Evolutionary conservation across 2,888 invertebrate genomes (phyloP).

Genomic region (Bombylius discolor): DNA sequence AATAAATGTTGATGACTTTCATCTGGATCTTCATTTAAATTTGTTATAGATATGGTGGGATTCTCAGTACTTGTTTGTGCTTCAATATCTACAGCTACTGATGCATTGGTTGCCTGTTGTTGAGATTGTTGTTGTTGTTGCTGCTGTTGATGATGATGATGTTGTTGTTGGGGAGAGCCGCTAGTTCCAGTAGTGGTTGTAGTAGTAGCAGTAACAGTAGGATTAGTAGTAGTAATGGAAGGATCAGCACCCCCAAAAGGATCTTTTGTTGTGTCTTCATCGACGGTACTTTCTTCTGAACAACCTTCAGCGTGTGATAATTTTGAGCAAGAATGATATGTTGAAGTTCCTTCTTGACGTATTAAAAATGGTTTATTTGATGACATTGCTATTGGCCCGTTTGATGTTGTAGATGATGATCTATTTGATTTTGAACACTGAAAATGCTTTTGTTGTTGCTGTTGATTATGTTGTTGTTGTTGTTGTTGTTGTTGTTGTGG

Average conservation of each 20-base stretch:
- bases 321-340: slow-evolving; percentile 51
- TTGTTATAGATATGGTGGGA: slow-evolving; percentile 42
- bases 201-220: neutral
- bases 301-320: slow-evolving; percentile 59
- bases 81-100: slow-evolving; percentile 24
- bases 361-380: slow-evolving; percentile 66
- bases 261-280: slow-evolving; percentile 46
- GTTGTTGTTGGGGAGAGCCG: neutral
- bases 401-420: slow-evolving; percentile 21
- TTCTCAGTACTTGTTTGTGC: slow-evolving; percentile 42
- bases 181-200: neutral
- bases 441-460: slow-evolving; percentile 16
- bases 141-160: slow-evolving; percentile 13
- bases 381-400: slow-evolving; percentile 33
- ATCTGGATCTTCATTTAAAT: slow-evolving; percentile 22
- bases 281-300: slow-evolving; percentile 63
- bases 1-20: neutral
- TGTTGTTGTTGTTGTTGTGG: slow-evolving; percentile 8
- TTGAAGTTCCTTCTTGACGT: slow-evolving; percentile 75
- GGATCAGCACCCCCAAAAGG: slow-evolving; percentile 30
- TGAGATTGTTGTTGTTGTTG: slow-evolving; percentile 1
- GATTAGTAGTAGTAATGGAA: neutral
- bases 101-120: slow-evolving; percentile 3
- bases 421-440: neutral
- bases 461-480: slow-evolving; percentile 29